A percentile compares a stretch with the other conserved stretches of the same genome.
phyloP scores from a whole-genome alignment of 1,140 invertebrate species.

The Neuroterus valhalla region DNA sequence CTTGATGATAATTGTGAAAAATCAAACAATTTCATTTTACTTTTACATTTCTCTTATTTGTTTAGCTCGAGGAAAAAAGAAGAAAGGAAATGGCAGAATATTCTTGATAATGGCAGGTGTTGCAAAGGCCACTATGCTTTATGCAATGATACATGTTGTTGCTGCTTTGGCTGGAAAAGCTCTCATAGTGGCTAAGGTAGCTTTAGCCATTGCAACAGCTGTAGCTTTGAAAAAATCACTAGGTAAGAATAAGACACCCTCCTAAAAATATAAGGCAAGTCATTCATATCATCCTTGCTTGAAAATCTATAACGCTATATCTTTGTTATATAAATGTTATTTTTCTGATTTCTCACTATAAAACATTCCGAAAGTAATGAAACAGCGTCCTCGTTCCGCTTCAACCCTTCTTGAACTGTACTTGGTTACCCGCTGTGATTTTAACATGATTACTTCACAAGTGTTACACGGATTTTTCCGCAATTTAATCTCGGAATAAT shows the following conservation, averaged over 20 bases:
- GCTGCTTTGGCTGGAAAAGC: conserved; percentile 84
- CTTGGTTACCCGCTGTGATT: conserved; percentile 25
- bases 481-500: conserved; percentile 10
- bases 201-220: conserved; percentile 83
- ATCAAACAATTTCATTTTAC: background rate
- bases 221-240: conserved; percentile 86
- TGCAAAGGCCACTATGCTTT: conserved; percentile 82
- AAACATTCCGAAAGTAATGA: background rate
- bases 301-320: too few relatives aligned
- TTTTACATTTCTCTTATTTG: conserved; percentile 41
- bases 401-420: conserved; percentile 27
- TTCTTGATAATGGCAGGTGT: conserved; percentile 79
- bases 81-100: conserved; percentile 78
- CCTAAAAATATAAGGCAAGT: conserved; percentile 11
- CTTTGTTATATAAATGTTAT: background rate
- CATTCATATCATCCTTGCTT: background rate
- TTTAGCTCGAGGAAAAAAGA: conserved; percentile 70
- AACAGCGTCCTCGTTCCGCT: conserved; percentile 24
- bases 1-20: too few relatives aligned
- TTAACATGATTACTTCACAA: conserved; percentile 24
- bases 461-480: conserved; percentile 3
- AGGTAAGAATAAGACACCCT: conserved; percentile 61
- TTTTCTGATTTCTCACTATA: background rate
- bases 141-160: conserved; percentile 84
- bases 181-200: conserved; percentile 84